phyloP scores from a whole-genome alignment of 2,113 vertebrate species.

The Eurystomus gularis region DNA sequence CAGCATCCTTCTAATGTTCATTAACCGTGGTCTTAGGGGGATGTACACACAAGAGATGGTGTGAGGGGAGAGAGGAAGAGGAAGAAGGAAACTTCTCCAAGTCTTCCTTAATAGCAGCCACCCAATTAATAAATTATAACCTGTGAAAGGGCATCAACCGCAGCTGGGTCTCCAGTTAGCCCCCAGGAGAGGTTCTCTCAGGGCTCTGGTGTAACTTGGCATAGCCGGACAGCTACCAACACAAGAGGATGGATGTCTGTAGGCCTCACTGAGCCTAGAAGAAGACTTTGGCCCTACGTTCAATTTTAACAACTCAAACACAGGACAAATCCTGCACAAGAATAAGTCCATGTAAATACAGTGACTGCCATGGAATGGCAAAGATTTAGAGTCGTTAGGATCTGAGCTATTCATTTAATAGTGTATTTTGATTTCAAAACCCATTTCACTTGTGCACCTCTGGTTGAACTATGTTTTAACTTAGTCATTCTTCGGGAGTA shows the following conservation, averaged over 20 bases:
- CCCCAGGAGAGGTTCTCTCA: not conserved
- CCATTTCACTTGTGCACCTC: not conserved
- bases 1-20: not conserved
- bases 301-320: not conserved
- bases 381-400: not conserved
- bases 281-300: not conserved
- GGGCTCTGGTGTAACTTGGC: not conserved
- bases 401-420: not conserved
- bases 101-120: not conserved
- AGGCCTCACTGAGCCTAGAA: not conserved
- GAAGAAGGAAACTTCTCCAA: not conserved
- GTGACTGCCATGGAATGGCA: not conserved
- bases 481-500: not conserved
- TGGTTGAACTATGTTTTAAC: not conserved
- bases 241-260: not conserved
- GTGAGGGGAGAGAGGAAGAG: not conserved
- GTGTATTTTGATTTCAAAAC: slow-evolving; percentile 8
- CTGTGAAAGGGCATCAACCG: not conserved
- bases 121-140: not conserved
- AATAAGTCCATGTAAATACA: not conserved
- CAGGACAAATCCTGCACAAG: not conserved
- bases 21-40: not conserved
- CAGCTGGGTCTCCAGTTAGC: not conserved
- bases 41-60: not conserved
- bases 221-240: not conserved